Conservation (phyloP, 1,140 invertebrate species). For the Geopemphigus sp. region DNA sequence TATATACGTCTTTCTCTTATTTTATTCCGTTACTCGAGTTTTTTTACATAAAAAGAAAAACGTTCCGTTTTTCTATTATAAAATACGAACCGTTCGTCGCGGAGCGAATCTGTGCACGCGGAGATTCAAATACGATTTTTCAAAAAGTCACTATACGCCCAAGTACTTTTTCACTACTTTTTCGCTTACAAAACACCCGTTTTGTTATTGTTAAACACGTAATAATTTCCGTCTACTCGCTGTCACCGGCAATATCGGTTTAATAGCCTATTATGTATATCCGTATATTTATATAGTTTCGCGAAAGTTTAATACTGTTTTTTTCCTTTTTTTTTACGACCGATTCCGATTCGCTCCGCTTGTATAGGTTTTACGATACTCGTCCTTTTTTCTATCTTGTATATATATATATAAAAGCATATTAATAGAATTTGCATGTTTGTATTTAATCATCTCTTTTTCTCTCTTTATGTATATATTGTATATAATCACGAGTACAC, state of each 20-base stretch:
- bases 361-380: slow-evolving; percentile 20
- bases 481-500: neutral
- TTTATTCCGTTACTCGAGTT: neutral
- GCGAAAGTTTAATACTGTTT: slow-evolving; percentile 12
- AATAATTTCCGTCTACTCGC: slow-evolving; percentile 22
- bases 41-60: neutral
- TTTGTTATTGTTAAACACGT: slow-evolving; percentile 14
- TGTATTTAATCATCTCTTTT: neutral
- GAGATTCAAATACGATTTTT: neutral
- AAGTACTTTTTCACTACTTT: neutral
- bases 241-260: slow-evolving; percentile 14
- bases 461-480: neutral
- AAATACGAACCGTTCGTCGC: neutral
- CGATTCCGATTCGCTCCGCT: slow-evolving; percentile 6
- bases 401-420: slow-evolving; percentile 11
- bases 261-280: slow-evolving; percentile 17
- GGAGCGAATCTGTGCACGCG: neutral
- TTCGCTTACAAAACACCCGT: slow-evolving; percentile 44
- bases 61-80: neutral
- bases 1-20: slow-evolving; percentile 35
- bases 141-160: neutral
- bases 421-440: slow-evolving; percentile 50
- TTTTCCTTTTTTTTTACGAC: neutral
- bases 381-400: slow-evolving; percentile 44
- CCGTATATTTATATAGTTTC: slow-evolving; percentile 11